Evolutionary conservation across 37 sponge, comb jelly and placozoan genomes (phyloP).

Genomic region (Ianthella basta): DNA sequence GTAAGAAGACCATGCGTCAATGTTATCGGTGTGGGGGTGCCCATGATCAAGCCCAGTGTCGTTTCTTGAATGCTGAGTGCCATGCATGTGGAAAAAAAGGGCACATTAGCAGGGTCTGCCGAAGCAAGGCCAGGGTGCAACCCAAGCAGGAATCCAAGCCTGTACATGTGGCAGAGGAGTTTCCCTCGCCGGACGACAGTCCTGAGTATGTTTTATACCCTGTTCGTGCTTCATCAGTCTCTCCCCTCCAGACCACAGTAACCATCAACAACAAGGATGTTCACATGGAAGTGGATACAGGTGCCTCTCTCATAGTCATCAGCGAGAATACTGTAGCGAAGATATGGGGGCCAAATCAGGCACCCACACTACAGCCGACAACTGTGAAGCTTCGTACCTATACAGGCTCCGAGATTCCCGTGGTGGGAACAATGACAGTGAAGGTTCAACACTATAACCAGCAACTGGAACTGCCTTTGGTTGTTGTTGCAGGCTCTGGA

Average conservation of each 20-base stretch:
- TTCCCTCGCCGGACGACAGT: too few species aligned
- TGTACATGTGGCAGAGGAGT: too few species aligned
- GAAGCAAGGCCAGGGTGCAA: too few species aligned
- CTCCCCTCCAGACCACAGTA: not conserved
- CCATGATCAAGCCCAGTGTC: too few species aligned
- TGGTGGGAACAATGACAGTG: constrained; percentile 8
- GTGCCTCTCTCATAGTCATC: not conserved
- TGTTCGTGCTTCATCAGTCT: too few species aligned
- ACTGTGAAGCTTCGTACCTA: constrained; percentile 17
- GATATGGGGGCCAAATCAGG: not conserved
- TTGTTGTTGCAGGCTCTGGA: constrained; percentile 32
- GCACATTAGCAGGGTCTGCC: too few species aligned
- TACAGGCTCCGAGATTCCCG: constrained; percentile 1
- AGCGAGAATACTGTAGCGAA: not conserved
- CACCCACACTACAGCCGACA: not conserved
- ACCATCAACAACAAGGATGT: not conserved
- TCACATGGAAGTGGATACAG: constrained; percentile 18
- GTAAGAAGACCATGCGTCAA: too few species aligned
- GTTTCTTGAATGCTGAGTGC: too few species aligned
- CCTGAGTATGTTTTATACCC: too few species aligned
- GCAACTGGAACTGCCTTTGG: not conserved
- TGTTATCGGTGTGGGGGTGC: too few species aligned
- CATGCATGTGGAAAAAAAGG: too few species aligned
- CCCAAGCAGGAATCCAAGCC: too few species aligned
- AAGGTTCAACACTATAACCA: not conserved